Percentiles rank a stretch among this genome's conserved stretches.
Evolutionary conservation across 2,113 vertebrate species (phyloP).

Genomic region (Etheostoma spectabile): DNA sequence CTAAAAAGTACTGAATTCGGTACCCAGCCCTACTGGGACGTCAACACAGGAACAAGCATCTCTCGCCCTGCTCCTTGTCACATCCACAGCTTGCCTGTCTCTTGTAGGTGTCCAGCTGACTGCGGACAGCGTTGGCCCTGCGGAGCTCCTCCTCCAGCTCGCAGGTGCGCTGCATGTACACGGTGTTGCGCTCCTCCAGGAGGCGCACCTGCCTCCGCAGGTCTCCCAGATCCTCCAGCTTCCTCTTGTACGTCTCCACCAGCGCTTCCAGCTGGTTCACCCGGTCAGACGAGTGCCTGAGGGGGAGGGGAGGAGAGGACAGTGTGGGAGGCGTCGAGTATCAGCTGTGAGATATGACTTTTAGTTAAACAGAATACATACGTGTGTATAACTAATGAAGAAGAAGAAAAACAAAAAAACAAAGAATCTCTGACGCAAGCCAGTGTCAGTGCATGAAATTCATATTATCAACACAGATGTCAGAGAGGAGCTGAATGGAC

Average conservation of each 20-base stretch:
- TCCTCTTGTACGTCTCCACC: conserved; percentile 90
- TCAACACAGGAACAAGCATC: conserved; percentile 21
- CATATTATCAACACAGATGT: conserved; percentile 66
- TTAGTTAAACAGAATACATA: conserved; percentile 31
- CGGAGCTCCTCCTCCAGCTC: conserved; percentile 93
- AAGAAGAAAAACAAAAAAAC: conserved; percentile 11
- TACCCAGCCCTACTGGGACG: neutral
- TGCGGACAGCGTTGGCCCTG: conserved; percentile 84
- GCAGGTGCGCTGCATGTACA: conserved; percentile 92
- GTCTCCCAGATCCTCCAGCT: conserved; percentile 92
- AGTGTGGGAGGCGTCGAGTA: neutral
- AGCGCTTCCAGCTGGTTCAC: conserved; percentile 89
- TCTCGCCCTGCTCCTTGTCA: neutral
- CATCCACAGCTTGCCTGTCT: conserved; percentile 82
- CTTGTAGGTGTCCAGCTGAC: conserved; percentile 89
- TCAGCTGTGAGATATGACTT: conserved; percentile 34
- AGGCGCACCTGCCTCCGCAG: conserved; percentile 91
- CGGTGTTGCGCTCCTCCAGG: conserved; percentile 90
- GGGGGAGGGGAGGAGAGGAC: neutral
- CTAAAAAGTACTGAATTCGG: too few species aligned
- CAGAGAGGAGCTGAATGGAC: conserved; percentile 68
- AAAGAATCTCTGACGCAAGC: conserved; percentile 43
- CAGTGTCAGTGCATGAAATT: conserved; percentile 51
- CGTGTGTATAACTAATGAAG: conserved; percentile 12
- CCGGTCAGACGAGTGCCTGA: conserved; percentile 91